A percentile compares a stretch with the other conserved stretches of the same genome.
phyloP scores from a whole-genome alignment of 2,797 vertebrate species.

The Rhodeus uyekii region DNA sequence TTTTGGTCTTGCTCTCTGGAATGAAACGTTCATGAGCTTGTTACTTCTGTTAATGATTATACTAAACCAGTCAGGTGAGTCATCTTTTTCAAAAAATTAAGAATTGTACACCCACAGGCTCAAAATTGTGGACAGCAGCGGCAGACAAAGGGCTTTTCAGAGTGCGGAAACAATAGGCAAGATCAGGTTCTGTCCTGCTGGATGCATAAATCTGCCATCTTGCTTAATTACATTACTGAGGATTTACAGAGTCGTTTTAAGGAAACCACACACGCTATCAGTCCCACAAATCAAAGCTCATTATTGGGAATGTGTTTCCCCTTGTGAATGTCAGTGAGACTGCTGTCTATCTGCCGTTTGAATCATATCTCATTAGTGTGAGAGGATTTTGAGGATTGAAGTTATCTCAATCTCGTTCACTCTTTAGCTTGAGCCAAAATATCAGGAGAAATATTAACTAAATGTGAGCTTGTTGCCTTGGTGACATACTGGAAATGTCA shows the following conservation, averaged over 20 bases:
- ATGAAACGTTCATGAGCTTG: slow-evolving; percentile 54
- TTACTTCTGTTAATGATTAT: slow-evolving; percentile 78
- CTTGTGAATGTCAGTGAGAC: slow-evolving; percentile 48
- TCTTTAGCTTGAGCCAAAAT: slow-evolving; percentile 59
- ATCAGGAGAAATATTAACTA: slow-evolving; percentile 74
- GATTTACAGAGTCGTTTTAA: slow-evolving; percentile 86
- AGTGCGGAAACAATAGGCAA: slow-evolving; percentile 88
- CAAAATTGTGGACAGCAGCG: slow-evolving; percentile 82
- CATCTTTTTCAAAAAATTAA: slow-evolving; percentile 34
- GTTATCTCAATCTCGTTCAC: slow-evolving; percentile 53
- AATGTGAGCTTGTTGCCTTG: slow-evolving; percentile 23
- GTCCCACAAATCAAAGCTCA: slow-evolving; percentile 86
- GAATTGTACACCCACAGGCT: slow-evolving; percentile 59
- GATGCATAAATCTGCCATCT: slow-evolving; percentile 92
- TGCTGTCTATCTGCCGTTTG: slow-evolving; percentile 79
- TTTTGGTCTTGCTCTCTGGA: slow-evolving; percentile 7
- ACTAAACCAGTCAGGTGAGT: slow-evolving; percentile 52
- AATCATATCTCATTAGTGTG: slow-evolving; percentile 88
- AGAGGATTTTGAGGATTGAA: slow-evolving; percentile 73
- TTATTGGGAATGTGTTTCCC: slow-evolving; percentile 64
- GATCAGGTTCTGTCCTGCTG: slow-evolving; percentile 93
- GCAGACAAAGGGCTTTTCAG: slow-evolving; percentile 67
- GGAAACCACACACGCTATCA: slow-evolving; percentile 90
- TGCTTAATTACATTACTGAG: slow-evolving; percentile 95
- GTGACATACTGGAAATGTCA: background rate